phyloP scores from a whole-genome alignment of 2,113 vertebrate species.

The Tyrannus savana region DNA sequence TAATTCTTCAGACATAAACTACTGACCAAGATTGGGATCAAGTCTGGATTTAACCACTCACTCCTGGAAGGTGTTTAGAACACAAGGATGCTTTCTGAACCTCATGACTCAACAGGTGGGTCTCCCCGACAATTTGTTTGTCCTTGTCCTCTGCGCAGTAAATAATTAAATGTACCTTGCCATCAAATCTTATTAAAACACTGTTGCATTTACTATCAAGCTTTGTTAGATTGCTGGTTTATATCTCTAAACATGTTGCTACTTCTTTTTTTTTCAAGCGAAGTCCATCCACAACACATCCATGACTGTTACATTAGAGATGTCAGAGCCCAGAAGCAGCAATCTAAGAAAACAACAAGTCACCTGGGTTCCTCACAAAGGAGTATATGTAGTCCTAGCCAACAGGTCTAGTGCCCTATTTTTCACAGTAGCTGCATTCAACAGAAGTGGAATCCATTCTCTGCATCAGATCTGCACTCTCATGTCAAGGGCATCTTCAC shows the following conservation, averaged over 20 bases:
- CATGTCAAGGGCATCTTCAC: accelerated
- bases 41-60: neutral
- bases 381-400: neutral
- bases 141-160: neutral
- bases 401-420: neutral
- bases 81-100: neutral
- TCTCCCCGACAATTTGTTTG: neutral
- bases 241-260: neutral
- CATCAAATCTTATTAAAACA: neutral
- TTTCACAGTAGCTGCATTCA: neutral
- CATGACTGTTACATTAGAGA: accelerated
- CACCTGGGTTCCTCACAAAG: neutral
- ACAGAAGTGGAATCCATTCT: neutral
- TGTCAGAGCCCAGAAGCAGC: neutral
- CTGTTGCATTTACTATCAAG: neutral
- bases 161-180: neutral
- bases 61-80: neutral
- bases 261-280: neutral
- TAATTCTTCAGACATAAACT: neutral
- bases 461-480: neutral
- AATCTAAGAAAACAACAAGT: neutral
- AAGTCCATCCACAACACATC: neutral
- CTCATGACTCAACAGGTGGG: neutral
- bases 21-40: neutral
- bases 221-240: neutral